These are phyloP conservation scores for Meloidogyne hapla DNA, from an alignment of 1,140 invertebrate genomes.

Conservation along the genomic window DNA sequence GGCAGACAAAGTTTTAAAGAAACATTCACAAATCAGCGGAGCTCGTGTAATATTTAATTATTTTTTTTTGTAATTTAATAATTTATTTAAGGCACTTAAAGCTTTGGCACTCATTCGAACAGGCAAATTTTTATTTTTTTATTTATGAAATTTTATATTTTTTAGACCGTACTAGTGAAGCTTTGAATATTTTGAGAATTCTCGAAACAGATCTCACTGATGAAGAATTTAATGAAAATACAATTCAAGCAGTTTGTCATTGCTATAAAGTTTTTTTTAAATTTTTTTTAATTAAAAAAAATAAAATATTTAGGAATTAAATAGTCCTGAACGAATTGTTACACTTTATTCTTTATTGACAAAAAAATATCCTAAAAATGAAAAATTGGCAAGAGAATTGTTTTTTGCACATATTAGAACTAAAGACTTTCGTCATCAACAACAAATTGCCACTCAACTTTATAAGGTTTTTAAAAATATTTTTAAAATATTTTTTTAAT, in stretches of 20 bases:
- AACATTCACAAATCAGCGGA: constrained; percentile 82
- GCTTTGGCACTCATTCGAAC: constrained; percentile 82
- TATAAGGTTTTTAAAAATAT: constrained; percentile 76
- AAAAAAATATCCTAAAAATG: constrained; percentile 79
- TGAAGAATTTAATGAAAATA: constrained; percentile 82
- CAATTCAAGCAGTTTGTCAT: constrained; percentile 91
- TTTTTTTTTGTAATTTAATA: constrained; percentile 3
- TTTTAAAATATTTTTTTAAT: background rate
- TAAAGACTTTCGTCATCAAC: constrained; percentile 84
- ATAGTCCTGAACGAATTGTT: constrained; percentile 73
- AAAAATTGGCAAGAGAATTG: constrained; percentile 85
- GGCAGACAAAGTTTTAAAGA: constrained; percentile 89
- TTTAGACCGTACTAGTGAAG: constrained; percentile 71
- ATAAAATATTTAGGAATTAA: constrained; percentile 64
- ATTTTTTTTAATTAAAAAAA: constrained; percentile 73
- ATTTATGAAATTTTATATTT: background rate
- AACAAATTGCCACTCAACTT: constrained; percentile 80
- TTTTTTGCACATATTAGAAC: constrained; percentile 92
- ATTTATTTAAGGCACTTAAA: constrained; percentile 74
- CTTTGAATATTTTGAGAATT: constrained; percentile 74
- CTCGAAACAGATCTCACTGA: constrained; percentile 69
- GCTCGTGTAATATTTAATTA: constrained; percentile 69
- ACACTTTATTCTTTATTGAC: constrained; percentile 83
- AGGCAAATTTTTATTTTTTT: constrained; percentile 68
- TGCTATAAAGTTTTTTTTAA: constrained; percentile 78